Conservation (phyloP, 1,140 invertebrate genomes). For the Diorhabda elongata region DNA sequence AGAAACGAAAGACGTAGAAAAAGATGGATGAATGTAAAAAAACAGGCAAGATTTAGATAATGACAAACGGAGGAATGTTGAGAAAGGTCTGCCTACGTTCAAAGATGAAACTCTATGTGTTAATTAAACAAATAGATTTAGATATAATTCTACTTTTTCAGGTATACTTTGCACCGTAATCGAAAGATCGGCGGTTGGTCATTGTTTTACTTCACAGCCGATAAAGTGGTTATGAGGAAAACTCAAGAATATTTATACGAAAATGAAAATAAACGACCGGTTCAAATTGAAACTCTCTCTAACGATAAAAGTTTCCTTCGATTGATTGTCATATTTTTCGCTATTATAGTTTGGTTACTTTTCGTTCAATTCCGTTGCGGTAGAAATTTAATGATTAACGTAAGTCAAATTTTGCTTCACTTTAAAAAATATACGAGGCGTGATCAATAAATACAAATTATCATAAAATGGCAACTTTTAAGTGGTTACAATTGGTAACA, state of each 20-base stretch:
- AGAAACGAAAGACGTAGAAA: too few relatives aligned
- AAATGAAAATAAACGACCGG: slow-evolving; percentile 64
- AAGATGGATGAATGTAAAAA: too few relatives aligned
- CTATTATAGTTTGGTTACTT: background rate
- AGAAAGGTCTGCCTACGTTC: too few relatives aligned
- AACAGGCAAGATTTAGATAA: too few relatives aligned
- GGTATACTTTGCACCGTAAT: slow-evolving; percentile 59
- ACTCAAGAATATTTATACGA: slow-evolving; percentile 72
- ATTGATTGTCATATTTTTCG: slow-evolving; percentile 4
- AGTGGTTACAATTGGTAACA: too few relatives aligned
- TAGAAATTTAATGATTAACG: background rate
- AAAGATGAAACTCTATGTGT: too few relatives aligned
- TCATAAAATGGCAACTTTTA: too few relatives aligned
- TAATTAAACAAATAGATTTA: too few relatives aligned
- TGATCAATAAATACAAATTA: too few relatives aligned
- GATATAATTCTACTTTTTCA: slow-evolving; percentile 41
- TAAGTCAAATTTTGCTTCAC: background rate
- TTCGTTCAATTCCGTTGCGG: background rate
- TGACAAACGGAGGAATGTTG: too few relatives aligned
- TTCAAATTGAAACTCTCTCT: slow-evolving; percentile 58
- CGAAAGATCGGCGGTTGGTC: slow-evolving; percentile 62
- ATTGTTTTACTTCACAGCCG: slow-evolving; percentile 73
- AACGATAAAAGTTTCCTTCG: background rate
- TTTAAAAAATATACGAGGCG: too few relatives aligned
- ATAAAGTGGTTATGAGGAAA: slow-evolving; percentile 72